Evolutionary conservation across 2,113 vertebrate genomes (phyloP), one percentile per base, ranked within the genome.

Genomic region (Ceuthmochares aereus): DNA sequence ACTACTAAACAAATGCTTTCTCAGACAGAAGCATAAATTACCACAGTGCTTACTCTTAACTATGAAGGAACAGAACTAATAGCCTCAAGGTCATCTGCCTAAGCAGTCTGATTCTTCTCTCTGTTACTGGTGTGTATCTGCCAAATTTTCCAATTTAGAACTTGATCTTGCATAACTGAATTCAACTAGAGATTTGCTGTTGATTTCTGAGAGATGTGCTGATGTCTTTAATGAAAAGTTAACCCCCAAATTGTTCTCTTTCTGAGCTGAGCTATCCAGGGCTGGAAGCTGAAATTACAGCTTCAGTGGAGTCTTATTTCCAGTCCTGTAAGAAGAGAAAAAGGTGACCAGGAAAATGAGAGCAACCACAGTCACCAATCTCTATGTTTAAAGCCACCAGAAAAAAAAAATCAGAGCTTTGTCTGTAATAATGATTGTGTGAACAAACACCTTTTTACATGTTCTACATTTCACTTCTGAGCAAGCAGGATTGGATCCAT

Each of bases 271-370:
- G 47, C 8, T 84, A n/a, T 15, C 36, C 49, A 85, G 62, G 72
- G 63, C 36, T 62, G 52, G 64, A 64, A 92, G 62, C 73, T 96
- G 86, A 91, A 95, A 84, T 94, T 92, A 68, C 66, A 92, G 58
- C 58, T 89, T 69, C 36, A 27, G 23, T 66, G 27, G 80, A 87
- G 30, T 94, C 40, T 3, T 29, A 40, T 95, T 96, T 89, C 77
- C 58, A 76, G 49, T 49, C 12, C 40, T 66, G 66, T 34, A 69
- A 95, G 79, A 82, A 34, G 51, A 83, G 40, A 49, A 91, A 84
- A 93, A 89, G 14, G 12, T 37, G 45, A 45, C 17, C n/a, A 69
- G 49, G 36, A 69, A 95, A 68, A 84, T 3, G 9, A 60, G 23
- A 64, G 36, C 34, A 91, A 27, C 34, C 0, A 0, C 20, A 52